phyloP scores from a whole-genome alignment of 2,888 invertebrate genomes.

The Adelognathus sp. region DNA sequence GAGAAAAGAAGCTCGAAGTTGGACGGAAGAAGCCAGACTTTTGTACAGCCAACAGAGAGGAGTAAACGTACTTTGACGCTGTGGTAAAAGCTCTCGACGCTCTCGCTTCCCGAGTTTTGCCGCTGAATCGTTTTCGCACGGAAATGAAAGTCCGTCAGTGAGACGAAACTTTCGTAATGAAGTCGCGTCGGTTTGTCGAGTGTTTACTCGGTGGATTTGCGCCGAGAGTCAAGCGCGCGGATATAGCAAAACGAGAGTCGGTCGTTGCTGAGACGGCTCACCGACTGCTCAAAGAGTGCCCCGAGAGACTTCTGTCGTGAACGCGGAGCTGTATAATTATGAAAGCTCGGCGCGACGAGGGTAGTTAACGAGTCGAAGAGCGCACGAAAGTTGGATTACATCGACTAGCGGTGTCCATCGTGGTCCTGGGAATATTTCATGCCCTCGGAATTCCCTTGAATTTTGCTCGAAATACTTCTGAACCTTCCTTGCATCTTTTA shows the following conservation, averaged over 20 bases:
- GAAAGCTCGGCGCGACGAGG: neutral
- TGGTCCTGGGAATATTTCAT: neutral
- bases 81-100: conserved; percentile 61
- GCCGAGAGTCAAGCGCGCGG: conserved; percentile 58
- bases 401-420: neutral
- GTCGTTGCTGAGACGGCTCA: neutral
- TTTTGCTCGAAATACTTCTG: neutral
- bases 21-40: neutral
- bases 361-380: conserved; percentile 1
- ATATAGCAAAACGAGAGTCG: neutral
- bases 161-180: conserved; percentile 69
- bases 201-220: conserved; percentile 69
- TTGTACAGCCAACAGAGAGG: neutral
- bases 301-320: conserved; percentile 9
- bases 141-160: conserved; percentile 70
- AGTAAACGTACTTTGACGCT: conserved; percentile 41
- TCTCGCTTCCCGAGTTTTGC: conserved; percentile 62
- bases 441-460: neutral
- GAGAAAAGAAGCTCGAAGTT: neutral
- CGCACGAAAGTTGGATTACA: neutral
- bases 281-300: neutral
- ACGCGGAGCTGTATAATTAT: conserved; percentile 26
- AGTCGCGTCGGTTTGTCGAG: conserved; percentile 64
- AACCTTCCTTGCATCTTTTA: neutral
- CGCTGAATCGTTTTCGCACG: conserved; percentile 59